phyloP scores from a whole-genome alignment of 2,888 invertebrate species.

The Theodoxus fluviatilis region DNA sequence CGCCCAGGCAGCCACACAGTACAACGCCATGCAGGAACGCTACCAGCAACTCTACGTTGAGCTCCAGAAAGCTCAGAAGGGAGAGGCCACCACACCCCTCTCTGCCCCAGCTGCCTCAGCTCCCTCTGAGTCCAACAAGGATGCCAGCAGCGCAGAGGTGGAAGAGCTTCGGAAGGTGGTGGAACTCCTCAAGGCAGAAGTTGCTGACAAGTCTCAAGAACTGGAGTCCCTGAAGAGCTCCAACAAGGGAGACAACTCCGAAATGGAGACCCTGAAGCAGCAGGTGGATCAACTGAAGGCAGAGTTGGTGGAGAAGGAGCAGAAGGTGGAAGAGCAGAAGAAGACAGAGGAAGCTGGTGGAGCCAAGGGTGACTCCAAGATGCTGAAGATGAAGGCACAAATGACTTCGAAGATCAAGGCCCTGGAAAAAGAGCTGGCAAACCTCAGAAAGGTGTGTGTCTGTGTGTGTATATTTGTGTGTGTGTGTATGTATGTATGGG shows the following conservation, averaged over 20 bases:
- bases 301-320: slow-evolving; percentile 71
- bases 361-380: slow-evolving; percentile 48
- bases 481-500: too few species aligned
- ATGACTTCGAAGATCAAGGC: slow-evolving; percentile 59
- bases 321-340: slow-evolving; percentile 54
- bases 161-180: slow-evolving; percentile 64
- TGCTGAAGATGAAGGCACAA: slow-evolving; percentile 61
- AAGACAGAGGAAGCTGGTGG: slow-evolving; percentile 36
- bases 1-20: slow-evolving; percentile 51
- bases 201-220: slow-evolving; percentile 44
- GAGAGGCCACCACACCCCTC: slow-evolving; percentile 7
- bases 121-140: slow-evolving; percentile 63
- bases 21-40: slow-evolving; percentile 52
- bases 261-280: not conserved
- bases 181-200: slow-evolving; percentile 27
- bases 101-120: slow-evolving; percentile 20
- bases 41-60: slow-evolving; percentile 51
- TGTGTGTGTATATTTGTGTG: too few species aligned
- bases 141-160: slow-evolving; percentile 68
- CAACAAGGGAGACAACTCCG: too few species aligned
- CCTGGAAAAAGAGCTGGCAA: slow-evolving; percentile 66
- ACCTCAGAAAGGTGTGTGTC: slow-evolving; percentile 67
- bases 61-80: slow-evolving; percentile 17
- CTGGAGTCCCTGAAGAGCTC: too few species aligned
- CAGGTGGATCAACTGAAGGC: slow-evolving; percentile 72